Base-by-base conservation (phyloP, 2,113 vertebrate genomes). In the Megaptera novaeangliae region DNA sequence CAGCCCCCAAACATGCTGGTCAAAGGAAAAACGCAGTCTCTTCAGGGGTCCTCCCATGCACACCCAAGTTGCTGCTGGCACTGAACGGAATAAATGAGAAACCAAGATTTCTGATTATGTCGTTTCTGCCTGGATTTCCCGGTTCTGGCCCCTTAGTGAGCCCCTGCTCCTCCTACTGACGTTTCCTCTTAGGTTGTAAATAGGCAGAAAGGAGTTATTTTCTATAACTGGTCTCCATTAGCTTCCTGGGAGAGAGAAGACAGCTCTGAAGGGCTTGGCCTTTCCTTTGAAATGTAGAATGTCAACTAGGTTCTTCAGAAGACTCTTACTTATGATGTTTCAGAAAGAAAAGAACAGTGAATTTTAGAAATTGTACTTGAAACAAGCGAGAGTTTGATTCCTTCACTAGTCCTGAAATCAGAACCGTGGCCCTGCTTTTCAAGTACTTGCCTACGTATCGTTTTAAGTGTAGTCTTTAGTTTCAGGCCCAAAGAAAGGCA, bases 371-470 rank as follows among this genome's bases (percentile, higher is more conserved):
- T 98, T 98, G 72, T 96, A 81, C 98, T 98, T 97, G 98, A 97
- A 98, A 98, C 98, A 99, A 98, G 98, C 96, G 88, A 98, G 98
- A 98, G 98, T 98, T 98, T 96, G 97, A 97, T 21, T 96, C 98
- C 52, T 98, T 98, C 97, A 89, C 97, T 96, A 77, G 71, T 97
- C 98, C 95, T 98, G 98, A 98, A 98, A 98, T 99, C 96, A 77
- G 97, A 98, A 96, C 97, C 95, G 97, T 97, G 94, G 95, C 95
- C 91, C 95, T 98, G 94, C 98, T 98, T 98, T 97, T 98, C 98
- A 98, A 94, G 98, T 97, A 97, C 98, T 98, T 98, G 93, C 97
- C 34, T 63, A 6, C 95, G 97, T 98, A 98, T 98, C 92, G 81
- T 97, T 98, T 98, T 98, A 98, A 98, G 97, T 98, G 97, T 98